These are phyloP conservation scores for Argya squamiceps DNA, from an alignment of 2,797 vertebrate genomes.

Conservation along the genomic window DNA sequence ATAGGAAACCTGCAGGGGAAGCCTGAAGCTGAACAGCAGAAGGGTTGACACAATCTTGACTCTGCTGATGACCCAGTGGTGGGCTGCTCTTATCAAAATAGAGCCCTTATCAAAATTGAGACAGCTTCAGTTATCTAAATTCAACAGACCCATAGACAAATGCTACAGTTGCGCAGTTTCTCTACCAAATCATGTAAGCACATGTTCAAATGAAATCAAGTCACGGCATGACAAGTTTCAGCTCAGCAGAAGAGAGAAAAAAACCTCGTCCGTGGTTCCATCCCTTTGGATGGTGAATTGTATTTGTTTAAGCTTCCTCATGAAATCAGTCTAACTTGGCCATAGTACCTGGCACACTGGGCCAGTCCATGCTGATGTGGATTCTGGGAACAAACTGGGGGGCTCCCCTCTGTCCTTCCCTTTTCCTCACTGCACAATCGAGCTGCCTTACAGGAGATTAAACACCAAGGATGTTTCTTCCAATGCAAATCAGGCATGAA, in stretches of 20 bases:
- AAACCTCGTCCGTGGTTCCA: background rate
- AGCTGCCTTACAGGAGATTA: background rate
- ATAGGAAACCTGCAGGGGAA: background rate
- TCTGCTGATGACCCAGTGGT: background rate
- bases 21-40: background rate
- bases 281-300: background rate
- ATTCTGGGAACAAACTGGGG: background rate
- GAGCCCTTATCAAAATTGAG: background rate
- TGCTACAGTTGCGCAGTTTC: background rate
- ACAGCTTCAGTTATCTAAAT: background rate
- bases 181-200: background rate
- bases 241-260: background rate
- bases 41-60: background rate
- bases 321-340: background rate
- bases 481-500: background rate
- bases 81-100: background rate
- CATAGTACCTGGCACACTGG: background rate
- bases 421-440: background rate
- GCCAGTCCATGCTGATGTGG: background rate
- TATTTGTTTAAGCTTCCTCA: background rate
- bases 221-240: background rate
- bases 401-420: background rate
- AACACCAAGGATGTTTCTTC: background rate
- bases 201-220: background rate
- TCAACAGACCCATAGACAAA: background rate